phyloP scores from a whole-genome alignment of 2,888 invertebrate species.

The Gastracanthus pulcherrimus region DNA sequence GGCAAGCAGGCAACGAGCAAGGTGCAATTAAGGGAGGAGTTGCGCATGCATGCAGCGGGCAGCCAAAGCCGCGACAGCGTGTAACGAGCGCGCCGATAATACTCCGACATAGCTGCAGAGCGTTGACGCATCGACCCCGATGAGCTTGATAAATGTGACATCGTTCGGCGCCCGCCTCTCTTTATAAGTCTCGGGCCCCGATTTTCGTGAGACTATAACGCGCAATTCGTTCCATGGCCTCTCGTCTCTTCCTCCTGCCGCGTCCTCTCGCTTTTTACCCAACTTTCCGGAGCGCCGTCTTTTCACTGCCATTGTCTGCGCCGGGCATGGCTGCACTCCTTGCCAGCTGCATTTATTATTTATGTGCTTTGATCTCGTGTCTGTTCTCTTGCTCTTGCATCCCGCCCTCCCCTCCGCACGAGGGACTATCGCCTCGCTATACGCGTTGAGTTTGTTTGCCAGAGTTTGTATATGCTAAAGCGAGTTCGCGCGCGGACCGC shows the following conservation, averaged over 20 bases:
- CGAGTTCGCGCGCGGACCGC: not conserved
- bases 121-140: constrained; percentile 70
- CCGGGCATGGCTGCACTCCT: not conserved
- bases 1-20: no score
- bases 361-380: constrained; percentile 36
- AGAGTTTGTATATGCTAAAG: not conserved
- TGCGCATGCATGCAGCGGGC: no score
- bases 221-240: not conserved
- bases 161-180: constrained; percentile 63
- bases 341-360: constrained; percentile 39
- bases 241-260: not conserved
- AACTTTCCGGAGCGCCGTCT: not conserved
- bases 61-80: not conserved
- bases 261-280: not conserved
- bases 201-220: constrained; percentile 41
- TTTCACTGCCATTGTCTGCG: not conserved
- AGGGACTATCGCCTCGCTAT: not conserved
- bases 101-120: constrained; percentile 26
- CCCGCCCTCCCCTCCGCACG: not conserved
- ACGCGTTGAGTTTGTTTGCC: not conserved
- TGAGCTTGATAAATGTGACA: constrained; percentile 75
- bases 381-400: no score
- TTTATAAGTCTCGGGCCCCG: no score
- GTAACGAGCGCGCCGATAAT: not conserved
- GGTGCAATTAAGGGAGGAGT: no score